Evolutionary conservation across 1,140 invertebrate species (phyloP).

Genomic region (Drosophila ambigua): DNA sequence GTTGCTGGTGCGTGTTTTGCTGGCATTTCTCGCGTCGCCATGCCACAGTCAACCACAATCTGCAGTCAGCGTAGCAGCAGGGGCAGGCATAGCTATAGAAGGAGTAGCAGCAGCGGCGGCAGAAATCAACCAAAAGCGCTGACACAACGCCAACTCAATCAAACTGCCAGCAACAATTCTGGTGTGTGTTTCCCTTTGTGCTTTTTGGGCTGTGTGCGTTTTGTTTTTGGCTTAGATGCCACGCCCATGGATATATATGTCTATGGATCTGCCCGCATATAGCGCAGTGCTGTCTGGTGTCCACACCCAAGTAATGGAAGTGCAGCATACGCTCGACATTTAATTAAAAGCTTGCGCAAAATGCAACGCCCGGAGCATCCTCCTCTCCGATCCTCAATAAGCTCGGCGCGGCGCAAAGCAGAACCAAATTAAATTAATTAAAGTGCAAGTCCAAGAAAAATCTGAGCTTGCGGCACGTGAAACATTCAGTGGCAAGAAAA

Average conservation of each 20-base stretch:
- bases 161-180: constrained; percentile 54
- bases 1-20: too few relatives aligned
- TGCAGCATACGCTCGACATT: constrained; percentile 54
- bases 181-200: constrained; percentile 7
- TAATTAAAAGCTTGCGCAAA: constrained; percentile 78
- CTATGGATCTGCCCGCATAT: not conserved
- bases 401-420: constrained; percentile 12
- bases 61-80: too few relatives aligned
- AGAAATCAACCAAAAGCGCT: constrained; percentile 23
- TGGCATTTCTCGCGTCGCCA: too few relatives aligned
- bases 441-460: constrained; percentile 59
- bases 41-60: too few relatives aligned
- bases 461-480: constrained; percentile 51
- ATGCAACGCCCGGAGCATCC: constrained; percentile 55
- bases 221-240: constrained; percentile 1
- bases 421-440: constrained; percentile 79
- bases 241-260: too few relatives aligned
- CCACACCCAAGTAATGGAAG: constrained; percentile 38
- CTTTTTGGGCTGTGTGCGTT: not conserved
- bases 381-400: not conserved
- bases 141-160: constrained; percentile 49
- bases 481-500: constrained; percentile 57
- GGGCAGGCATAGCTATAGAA: too few relatives aligned
- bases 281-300: not conserved
- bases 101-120: too few relatives aligned